Conservation (phyloP, 2,888 invertebrate genomes). For the Limnephilus lunatus region DNA sequence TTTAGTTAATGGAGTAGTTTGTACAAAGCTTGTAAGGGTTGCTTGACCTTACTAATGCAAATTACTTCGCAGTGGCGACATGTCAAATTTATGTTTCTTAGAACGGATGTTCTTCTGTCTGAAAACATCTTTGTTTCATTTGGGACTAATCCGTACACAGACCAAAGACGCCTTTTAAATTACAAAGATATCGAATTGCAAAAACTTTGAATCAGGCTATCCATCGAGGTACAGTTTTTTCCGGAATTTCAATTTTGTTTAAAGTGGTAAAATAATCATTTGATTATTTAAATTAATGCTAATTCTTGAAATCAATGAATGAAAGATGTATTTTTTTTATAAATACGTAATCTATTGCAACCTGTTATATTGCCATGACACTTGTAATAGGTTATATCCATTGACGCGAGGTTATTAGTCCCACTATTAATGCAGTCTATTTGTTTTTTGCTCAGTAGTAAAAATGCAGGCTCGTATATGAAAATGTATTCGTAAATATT, state of each 20-base stretch:
- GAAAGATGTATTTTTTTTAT: background rate
- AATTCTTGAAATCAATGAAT: background rate
- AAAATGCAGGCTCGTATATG: background rate
- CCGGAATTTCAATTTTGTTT: too few species aligned
- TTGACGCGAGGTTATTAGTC: background rate
- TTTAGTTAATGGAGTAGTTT: background rate
- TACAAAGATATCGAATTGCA: background rate
- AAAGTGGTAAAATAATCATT: background rate
- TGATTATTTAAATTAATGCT: background rate
- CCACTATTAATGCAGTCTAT: background rate
- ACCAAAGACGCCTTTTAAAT: background rate
- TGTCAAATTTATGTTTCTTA: slow-evolving; percentile 16
- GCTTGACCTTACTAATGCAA: slow-evolving; percentile 50
- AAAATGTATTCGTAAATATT: background rate
- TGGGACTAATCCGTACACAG: background rate
- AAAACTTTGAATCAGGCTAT: background rate
- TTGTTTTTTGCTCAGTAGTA: background rate
- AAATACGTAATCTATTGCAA: background rate
- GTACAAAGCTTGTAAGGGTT: slow-evolving; percentile 15
- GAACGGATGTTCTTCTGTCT: slow-evolving; percentile 24
- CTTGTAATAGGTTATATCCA: background rate
- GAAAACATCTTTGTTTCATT: background rate
- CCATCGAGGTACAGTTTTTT: background rate
- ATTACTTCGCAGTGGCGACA: slow-evolving; percentile 22
- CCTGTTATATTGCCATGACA: background rate